phyloP scores from a whole-genome alignment of 2,113 vertebrate genomes.

The Urocitellus parryii region DNA sequence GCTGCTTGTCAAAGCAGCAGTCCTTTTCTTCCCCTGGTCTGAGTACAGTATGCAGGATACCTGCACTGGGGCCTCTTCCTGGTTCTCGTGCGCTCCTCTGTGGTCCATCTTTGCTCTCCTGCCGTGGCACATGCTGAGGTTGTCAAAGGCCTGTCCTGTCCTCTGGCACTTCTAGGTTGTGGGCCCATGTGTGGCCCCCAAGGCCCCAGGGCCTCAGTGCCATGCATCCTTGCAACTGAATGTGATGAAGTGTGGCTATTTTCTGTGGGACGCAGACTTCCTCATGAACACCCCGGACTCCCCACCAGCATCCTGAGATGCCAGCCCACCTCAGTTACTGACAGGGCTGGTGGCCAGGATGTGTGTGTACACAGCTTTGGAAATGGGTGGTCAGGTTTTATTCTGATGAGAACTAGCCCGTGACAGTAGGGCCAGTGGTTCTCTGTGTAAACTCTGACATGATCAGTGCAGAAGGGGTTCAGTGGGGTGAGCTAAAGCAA shows the following conservation, averaged over 20 bases:
- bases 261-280: neutral
- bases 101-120: too few relatives aligned
- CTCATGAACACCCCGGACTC: accelerated
- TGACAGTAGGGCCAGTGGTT: accelerated
- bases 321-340: neutral
- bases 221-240: accelerated
- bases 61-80: neutral
- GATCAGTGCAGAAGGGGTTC: neutral
- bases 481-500: accelerated
- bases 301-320: accelerated
- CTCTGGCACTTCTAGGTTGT: accelerated
- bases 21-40: neutral
- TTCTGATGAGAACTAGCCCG: accelerated
- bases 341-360: too few relatives aligned
- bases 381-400: too few relatives aligned
- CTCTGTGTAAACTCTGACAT: accelerated
- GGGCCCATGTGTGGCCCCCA: neutral
- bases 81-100: accelerated
- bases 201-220: neutral
- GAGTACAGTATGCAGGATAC: accelerated
- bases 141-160: neutral
- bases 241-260: neutral
- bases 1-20: accelerated
- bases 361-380: neutral
- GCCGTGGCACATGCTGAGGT: accelerated